Conservation (phyloP, 2,113 vertebrate genomes). For the Helogale parvula region DNA sequence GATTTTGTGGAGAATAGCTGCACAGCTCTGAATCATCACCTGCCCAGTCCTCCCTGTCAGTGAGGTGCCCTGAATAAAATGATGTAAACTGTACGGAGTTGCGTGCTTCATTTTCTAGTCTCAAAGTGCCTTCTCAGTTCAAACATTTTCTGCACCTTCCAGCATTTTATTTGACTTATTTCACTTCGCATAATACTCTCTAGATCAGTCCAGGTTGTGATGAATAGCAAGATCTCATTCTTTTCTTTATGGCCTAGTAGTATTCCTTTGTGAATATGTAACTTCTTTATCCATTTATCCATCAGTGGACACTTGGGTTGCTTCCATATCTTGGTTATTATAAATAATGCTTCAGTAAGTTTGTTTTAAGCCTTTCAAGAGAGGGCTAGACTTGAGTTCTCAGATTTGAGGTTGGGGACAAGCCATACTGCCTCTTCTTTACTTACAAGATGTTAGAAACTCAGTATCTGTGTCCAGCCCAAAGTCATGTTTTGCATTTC, state of each 20-base stretch:
- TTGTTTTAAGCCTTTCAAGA: background rate
- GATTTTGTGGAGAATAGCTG: background rate
- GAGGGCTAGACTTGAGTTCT: background rate
- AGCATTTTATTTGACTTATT: background rate
- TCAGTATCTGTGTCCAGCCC: background rate
- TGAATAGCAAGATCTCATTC: too few species aligned
- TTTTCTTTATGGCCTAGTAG: too few species aligned
- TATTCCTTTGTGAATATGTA: too few species aligned
- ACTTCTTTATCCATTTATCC: too few species aligned
- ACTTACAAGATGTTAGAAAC: background rate
- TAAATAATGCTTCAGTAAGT: background rate
- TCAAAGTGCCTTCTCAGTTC: background rate
- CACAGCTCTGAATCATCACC: background rate
- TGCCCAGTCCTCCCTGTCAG: background rate
- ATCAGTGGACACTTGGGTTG: background rate
- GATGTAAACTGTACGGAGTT: background rate
- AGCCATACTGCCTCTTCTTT: background rate
- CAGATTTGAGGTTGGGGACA: background rate
- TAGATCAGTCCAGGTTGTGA: too few species aligned
- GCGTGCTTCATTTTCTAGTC: background rate
- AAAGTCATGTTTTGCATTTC: background rate
- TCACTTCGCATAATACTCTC: background rate
- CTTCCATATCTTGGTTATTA: background rate
- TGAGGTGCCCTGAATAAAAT: background rate
- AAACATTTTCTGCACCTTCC: background rate